phyloP scores from a whole-genome alignment of 2,888 invertebrate genomes.

The Dioctria linearis region DNA sequence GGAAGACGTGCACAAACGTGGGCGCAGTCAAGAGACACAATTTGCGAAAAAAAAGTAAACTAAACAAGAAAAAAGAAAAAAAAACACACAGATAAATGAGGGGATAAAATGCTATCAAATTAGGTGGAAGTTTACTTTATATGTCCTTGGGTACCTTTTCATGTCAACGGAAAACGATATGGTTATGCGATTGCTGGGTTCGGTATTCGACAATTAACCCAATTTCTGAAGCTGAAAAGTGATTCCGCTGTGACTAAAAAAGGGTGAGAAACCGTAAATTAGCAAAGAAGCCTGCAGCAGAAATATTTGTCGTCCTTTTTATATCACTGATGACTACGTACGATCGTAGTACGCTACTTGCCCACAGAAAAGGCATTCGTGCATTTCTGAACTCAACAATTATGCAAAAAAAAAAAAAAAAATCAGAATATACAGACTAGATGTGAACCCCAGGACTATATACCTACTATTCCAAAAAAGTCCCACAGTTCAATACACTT shows the following conservation, averaged over 20 bases:
- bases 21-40: not conserved
- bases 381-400: not conserved
- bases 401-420: not conserved
- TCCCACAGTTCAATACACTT: conserved; percentile 3
- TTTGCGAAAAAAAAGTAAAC: not conserved
- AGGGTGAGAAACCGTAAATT: not conserved
- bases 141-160: not conserved
- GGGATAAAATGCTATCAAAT: conserved; percentile 48
- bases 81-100: conserved; percentile 45
- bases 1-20: not conserved
- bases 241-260: not conserved
- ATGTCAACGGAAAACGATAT: not conserved
- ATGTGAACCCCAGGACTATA: no score
- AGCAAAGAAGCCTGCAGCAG: not conserved
- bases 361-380: not conserved
- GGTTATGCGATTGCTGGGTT: not conserved
- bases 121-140: conserved; percentile 45
- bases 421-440: no score
- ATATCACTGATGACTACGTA: no score
- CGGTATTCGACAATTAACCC: conserved; percentile 33
- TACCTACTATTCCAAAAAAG: not conserved
- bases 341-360: no score
- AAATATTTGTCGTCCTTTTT: no score
- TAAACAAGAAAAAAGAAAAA: not conserved
- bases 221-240: not conserved